Evolutionary conservation across 2,113 vertebrate species (phyloP), one percentile per base, ranked within the genome.

Genomic region (Smithornis capensis): DNA sequence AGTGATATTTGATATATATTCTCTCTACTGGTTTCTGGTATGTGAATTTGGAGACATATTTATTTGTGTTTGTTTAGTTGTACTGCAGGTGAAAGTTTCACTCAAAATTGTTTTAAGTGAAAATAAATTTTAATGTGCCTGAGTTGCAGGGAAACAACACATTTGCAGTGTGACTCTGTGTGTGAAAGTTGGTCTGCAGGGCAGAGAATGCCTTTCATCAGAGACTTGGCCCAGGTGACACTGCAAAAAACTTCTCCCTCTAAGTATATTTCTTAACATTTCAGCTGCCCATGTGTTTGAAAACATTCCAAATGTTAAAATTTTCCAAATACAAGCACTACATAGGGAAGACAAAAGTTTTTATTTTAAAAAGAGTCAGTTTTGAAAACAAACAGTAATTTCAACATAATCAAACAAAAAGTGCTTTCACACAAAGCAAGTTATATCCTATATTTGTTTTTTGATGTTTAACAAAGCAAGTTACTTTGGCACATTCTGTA

Each of bases 361-460:
- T 94, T 95, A 91, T 94, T 95, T 85, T 55, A 79, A 91, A 87
- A 28, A 59, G 17, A 69, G 40, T 37, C 76, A 49, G 35, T 65
- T 80, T 81, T 56, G 29, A 91, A 94, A 94, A 91, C 57, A 91
- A 75, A 87, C 55, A 79, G 49, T 50, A 62, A 87, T 63, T 87
- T 76, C 68, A 76, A 74, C 2, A 0, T 37, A 79, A 85, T 40
- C 74, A 85, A 91, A 82, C 62, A 82, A 44, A 53, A 85, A 79
- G 70, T 7, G 42, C 62, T 78, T 89, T 37, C 83, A 85, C 31
- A 88, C 56, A 87, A 55, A 85, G 56, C 40, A 84, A 87, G 65
- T 83, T 68, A 94, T 7, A 89, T 89, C 81, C 89, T 96, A 77
- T 53, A 74, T 89, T 94, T 94, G 68, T 83, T 67, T 75, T 31